Evolutionary conservation across 1,140 invertebrate genomes (phyloP).

Genomic region (Delia radicum): DNA sequence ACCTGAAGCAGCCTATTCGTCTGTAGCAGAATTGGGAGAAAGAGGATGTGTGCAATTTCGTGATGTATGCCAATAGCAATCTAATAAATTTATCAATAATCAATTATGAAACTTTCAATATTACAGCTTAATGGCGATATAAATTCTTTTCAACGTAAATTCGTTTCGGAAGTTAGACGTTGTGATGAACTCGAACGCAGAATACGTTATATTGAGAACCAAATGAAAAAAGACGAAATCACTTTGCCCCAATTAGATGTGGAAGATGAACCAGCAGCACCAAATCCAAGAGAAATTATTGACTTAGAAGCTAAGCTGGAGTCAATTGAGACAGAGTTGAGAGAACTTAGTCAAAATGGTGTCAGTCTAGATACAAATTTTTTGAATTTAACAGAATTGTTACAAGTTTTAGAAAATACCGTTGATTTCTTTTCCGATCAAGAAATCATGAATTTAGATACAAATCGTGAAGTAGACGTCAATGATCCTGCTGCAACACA

Average conservation of each 20-base stretch:
- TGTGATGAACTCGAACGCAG: conserved; percentile 96
- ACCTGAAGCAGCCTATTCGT: conserved; percentile 85
- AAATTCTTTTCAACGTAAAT: conserved; percentile 92
- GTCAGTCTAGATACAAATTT: conserved; percentile 92
- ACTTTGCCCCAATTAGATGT: conserved; percentile 76
- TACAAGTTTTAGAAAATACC: conserved; percentile 91
- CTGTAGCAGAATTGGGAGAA: conserved; percentile 85
- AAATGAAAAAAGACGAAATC: conserved; percentile 88
- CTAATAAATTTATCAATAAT: neutral
- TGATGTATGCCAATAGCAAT: conserved; percentile 67
- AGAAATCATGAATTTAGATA: conserved; percentile 45
- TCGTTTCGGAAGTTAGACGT: conserved; percentile 88
- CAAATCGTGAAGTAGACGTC: conserved; percentile 77
- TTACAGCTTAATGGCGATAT: conserved; percentile 84
- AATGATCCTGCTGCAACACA: conserved; percentile 84
- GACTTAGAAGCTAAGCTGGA: conserved; percentile 80
- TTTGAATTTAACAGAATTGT: conserved; percentile 89
- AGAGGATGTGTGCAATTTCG: conserved; percentile 85
- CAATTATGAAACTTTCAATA: neutral
- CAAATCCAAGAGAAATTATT: conserved; percentile 97
- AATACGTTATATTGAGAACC: conserved; percentile 87
- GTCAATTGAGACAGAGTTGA: conserved; percentile 89
- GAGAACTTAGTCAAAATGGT: conserved; percentile 90
- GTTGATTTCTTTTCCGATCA: conserved; percentile 60
- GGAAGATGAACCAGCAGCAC: conserved; percentile 93